phyloP scores from a whole-genome alignment of 2,113 vertebrate species.

The Pelvicachromis taeniatus region DNA sequence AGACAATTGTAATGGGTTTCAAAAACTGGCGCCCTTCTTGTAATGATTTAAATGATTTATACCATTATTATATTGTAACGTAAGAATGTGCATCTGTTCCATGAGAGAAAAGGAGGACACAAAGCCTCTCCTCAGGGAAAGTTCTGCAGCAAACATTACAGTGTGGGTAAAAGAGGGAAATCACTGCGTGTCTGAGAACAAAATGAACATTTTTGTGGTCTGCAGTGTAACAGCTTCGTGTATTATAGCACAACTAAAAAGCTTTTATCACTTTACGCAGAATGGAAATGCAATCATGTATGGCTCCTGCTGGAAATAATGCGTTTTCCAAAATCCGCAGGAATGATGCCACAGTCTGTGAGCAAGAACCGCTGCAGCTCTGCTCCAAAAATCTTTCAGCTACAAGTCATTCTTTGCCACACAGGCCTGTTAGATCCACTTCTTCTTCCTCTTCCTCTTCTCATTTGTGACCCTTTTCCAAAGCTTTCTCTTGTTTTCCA shows the following conservation, averaged over 20 bases:
- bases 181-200: slow-evolving; percentile 14
- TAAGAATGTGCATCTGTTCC: background rate
- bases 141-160: slow-evolving; percentile 15
- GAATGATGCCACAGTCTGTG: background rate
- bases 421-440: background rate
- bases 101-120: background rate
- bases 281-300: slow-evolving; percentile 56
- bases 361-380: background rate
- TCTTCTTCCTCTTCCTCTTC: background rate
- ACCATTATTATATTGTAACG: background rate
- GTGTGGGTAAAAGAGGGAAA: slow-evolving; percentile 10
- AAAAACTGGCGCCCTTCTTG: background rate
- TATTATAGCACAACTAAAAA: slow-evolving; percentile 34
- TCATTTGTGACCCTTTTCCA: background rate
- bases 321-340: slow-evolving; percentile 28
- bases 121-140: background rate
- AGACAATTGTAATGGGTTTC: background rate
- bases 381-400: background rate
- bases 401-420: background rate
- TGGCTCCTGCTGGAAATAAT: slow-evolving; percentile 12
- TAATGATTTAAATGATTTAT: background rate
- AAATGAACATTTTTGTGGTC: slow-evolving; percentile 50
- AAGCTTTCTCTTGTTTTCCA: slow-evolving; percentile 25
- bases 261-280: slow-evolving; percentile 47
- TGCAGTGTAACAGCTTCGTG: slow-evolving; percentile 20